Conservation (phyloP, 2,113 vertebrate genomes). For the Anser cygnoides region DNA sequence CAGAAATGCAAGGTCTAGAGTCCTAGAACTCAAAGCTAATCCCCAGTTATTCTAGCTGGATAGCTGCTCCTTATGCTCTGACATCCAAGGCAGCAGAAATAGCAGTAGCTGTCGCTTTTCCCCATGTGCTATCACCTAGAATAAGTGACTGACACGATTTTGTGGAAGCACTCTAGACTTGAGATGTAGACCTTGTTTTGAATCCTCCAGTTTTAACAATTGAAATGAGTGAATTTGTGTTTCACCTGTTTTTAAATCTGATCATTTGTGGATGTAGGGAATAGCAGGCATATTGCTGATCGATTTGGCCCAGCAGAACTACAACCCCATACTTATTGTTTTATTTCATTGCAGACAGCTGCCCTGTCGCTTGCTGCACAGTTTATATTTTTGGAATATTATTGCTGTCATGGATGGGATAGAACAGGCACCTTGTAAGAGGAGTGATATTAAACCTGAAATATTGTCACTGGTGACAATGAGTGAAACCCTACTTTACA, state of each 20-base stretch:
- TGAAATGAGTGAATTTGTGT: background rate
- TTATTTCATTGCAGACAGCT: background rate
- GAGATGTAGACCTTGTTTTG: background rate
- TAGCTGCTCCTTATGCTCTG: background rate
- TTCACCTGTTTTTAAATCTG: background rate
- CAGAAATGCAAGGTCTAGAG: background rate
- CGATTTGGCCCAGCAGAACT: background rate
- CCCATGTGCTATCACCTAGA: background rate
- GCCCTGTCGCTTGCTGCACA: background rate
- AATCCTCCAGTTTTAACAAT: background rate
- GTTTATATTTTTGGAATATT: background rate
- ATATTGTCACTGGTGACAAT: background rate
- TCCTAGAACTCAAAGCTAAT: background rate
- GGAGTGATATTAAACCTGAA: background rate
- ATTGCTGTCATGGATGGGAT: background rate
- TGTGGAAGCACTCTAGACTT: accelerated
- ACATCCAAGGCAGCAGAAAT: background rate
- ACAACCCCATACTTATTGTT: background rate
- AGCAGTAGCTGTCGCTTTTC: background rate
- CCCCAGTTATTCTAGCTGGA: background rate
- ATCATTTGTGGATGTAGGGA: background rate
- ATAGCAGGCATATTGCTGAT: background rate
- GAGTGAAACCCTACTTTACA: background rate
- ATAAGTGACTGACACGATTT: background rate
- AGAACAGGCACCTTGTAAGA: background rate